These are phyloP conservation scores for Stigmatopora argus DNA, from an alignment of 2,113 vertebrate genomes.

Conservation along the genomic window DNA sequence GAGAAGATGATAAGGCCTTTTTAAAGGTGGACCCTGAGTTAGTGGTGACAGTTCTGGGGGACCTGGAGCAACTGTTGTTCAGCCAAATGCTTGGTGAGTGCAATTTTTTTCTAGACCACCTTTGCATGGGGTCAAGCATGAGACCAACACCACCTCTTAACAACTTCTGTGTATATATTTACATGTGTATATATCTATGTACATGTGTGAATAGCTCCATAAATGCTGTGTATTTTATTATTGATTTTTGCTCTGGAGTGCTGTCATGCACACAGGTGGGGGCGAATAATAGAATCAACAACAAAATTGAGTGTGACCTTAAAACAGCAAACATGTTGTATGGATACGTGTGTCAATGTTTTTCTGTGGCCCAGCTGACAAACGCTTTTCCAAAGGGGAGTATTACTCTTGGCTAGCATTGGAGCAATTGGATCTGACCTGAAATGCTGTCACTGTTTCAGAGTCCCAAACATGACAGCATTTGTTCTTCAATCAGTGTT, in stretches of 20 bases:
- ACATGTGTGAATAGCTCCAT: background rate
- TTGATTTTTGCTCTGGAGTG: constrained; percentile 22
- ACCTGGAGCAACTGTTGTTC: constrained; percentile 96
- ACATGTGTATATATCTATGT: too few species aligned
- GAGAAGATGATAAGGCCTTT: constrained; percentile 79
- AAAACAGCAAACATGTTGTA: constrained; percentile 2
- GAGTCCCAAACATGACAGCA: background rate
- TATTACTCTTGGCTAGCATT: constrained; percentile 38
- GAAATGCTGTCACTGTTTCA: constrained; percentile 59
- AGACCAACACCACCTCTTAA: background rate
- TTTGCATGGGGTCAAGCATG: constrained; percentile 6
- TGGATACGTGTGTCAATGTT: constrained; percentile 1
- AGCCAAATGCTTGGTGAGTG: constrained; percentile 94
- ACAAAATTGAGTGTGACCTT: background rate
- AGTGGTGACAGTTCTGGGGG: constrained; percentile 93
- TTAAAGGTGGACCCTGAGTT: constrained; percentile 95
- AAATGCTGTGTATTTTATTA: background rate
- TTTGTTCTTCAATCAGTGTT: background rate
- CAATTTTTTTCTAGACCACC: background rate
- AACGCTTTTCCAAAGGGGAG: constrained; percentile 33
- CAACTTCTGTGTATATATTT: background rate
- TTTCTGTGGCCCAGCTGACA: constrained; percentile 29
- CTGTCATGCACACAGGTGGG: constrained; percentile 10
- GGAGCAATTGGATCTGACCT: constrained; percentile 30
- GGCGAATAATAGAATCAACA: constrained; percentile 13